Percentiles rank a stretch among this genome's conserved stretches.
Conservation (phyloP, 2,888 invertebrate genomes). For the Tenthredo notha region DNA sequence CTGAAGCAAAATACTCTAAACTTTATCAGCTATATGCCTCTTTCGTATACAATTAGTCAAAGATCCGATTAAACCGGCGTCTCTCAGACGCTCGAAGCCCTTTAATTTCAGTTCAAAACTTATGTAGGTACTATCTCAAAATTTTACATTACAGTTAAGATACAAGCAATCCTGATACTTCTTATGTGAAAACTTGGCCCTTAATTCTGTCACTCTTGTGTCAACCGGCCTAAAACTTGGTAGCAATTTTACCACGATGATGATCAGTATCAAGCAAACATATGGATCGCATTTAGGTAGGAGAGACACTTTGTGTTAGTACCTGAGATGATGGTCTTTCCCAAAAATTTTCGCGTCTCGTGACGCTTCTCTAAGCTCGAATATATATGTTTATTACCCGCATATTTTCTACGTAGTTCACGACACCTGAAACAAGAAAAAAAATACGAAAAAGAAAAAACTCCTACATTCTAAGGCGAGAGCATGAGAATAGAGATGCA, state of each 20-base stretch:
- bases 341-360: neutral
- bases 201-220: constrained; percentile 10
- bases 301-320: constrained; percentile 42
- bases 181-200: neutral
- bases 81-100: neutral
- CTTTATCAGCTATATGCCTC: neutral
- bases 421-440: constrained; percentile 6
- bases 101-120: constrained; percentile 26
- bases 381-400: constrained; percentile 49
- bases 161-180: constrained; percentile 13
- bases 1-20: constrained; percentile 6
- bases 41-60: constrained; percentile 32
- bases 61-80: constrained; percentile 23
- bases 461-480: neutral
- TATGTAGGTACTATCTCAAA: neutral
- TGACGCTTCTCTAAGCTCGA: constrained; percentile 17
- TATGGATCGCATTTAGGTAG: constrained; percentile 37
- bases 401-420: constrained; percentile 49
- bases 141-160: constrained; percentile 1
- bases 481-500: neutral
- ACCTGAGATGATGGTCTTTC: constrained; percentile 19
- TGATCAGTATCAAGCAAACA: neutral
- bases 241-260: neutral
- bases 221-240: constrained; percentile 3
- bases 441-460: neutral